Base-by-base conservation (phyloP, 1,140 invertebrate genomes). In the Caenorhabditis inopinata region DNA sequence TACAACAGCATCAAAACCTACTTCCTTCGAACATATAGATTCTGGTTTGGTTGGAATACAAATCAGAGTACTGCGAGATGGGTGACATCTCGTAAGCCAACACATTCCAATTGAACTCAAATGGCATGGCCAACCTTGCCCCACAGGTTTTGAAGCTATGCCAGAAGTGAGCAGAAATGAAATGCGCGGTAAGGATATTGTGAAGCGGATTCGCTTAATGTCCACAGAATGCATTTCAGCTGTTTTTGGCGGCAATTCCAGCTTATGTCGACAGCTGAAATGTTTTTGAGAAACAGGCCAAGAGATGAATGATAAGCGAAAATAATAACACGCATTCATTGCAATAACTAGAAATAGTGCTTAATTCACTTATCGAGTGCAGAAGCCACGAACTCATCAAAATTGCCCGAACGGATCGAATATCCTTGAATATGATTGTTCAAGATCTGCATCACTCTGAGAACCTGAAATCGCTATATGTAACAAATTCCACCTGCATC, bases 81-180 rank as follows among this genome's bases (percentile, higher is more conserved):
- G 58, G 58, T 18, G 58, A 16, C 58, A 68, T 68, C n/a, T 68
- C 58, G 38, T 68, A 68, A 7, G 58, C 58, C 1, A 68, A 29
- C 21, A 38, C 58, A 42, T 68, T 68, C 58, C 58, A 68, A 68
- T 68, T 68, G 58, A 42, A 68, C 23, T 14, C n/a, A 29, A 38
- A 32, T 68, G 58, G 23, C 58, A 68, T 68, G 58, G 58, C 58
- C n/a, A n/a, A n/a, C n/a, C n/a, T n/a, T n/a, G n/a, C n/a, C n/a
- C n/a, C n/a, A n/a, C n/a, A n/a, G n/a, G n/a, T n/a, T n/a, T n/a
- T n/a, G 16, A 42, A 38, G 58, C 58, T 32, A 68, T 32, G 58
- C 38, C 58, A 38, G 29, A 38, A 32, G 27, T n/a, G 12, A 68
- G 25, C 7, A 32, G 49, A 25, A 25, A 25, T 25, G n/a, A 14